A percentile compares a stretch with the other conserved stretches of the same genome.
Conservation (phyloP, 2,113 vertebrate genomes). For the Illadopsis cleaveri region DNA sequence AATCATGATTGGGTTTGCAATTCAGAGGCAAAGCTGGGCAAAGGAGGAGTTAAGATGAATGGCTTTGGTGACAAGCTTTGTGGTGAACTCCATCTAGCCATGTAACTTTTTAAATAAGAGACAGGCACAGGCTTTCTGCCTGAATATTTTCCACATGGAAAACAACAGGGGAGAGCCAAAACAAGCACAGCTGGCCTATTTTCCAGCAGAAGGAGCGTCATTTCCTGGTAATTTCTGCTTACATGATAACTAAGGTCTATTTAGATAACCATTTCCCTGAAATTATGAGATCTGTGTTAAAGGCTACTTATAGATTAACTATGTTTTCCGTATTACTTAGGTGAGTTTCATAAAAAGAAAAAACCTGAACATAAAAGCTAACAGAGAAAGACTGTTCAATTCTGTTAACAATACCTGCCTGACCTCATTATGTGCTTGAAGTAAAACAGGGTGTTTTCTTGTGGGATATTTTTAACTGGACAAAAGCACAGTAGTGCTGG, state of each 20-base stretch:
- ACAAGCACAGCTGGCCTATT: slow-evolving; percentile 77
- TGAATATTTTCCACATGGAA: slow-evolving; percentile 71
- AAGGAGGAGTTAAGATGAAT: slow-evolving; percentile 4
- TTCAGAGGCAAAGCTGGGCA: not conserved
- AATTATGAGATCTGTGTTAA: slow-evolving; percentile 40
- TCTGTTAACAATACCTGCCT: not conserved
- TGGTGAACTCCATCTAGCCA: not conserved
- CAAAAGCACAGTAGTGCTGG: slow-evolving; percentile 44
- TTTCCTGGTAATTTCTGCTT: slow-evolving; percentile 74
- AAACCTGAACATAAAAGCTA: slow-evolving; percentile 19
- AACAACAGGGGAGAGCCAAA: slow-evolving; percentile 70
- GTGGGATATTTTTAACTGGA: slow-evolving; percentile 28
- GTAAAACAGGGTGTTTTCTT: slow-evolving; percentile 18
- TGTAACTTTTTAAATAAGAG: slow-evolving; percentile 51
- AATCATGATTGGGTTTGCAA: not conserved
- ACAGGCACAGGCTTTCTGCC: slow-evolving; percentile 42
- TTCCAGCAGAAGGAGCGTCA: slow-evolving; percentile 65
- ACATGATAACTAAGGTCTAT: slow-evolving; percentile 70
- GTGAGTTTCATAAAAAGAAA: slow-evolving; percentile 29
- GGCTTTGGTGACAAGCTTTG: not conserved
- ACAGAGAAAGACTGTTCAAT: not conserved
- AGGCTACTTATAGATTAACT: not conserved
- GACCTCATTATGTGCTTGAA: not conserved
- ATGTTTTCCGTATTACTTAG: slow-evolving; percentile 9
- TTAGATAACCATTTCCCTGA: slow-evolving; percentile 71